Evolutionary conservation across 2,113 vertebrate genomes (phyloP).

Genomic region (Naja naja): DNA sequence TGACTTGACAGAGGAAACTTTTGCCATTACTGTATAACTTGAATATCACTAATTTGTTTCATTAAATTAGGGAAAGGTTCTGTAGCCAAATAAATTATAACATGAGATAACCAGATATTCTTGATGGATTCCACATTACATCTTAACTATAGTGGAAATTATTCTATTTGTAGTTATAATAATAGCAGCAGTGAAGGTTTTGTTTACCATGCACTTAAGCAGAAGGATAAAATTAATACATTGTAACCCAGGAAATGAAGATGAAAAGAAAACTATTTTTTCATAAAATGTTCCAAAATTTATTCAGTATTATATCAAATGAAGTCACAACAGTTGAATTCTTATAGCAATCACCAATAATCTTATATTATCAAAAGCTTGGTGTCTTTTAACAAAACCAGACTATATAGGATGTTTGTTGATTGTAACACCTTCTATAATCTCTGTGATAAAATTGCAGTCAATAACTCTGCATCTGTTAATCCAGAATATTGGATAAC

Average conservation of each 20-base stretch:
- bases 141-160: not conserved
- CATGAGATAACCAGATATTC: not conserved
- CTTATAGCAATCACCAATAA: not conserved
- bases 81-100: not conserved
- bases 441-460: not conserved
- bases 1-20: not conserved
- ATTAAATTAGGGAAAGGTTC: not conserved
- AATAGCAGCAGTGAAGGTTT: not conserved
- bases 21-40: not conserved
- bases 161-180: not conserved
- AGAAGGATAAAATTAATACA: not conserved
- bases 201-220: not conserved
- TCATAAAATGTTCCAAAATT: not conserved
- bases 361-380: not conserved
- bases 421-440: not conserved
- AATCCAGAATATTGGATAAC: not conserved
- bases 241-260: not conserved
- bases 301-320: not conserved
- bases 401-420: not conserved
- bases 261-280: not conserved
- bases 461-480: not conserved
- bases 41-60: not conserved
- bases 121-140: not conserved
- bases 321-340: not conserved
- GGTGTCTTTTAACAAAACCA: not conserved